A percentile compares a stretch with the other conserved stretches of the same genome.
phyloP scores from a whole-genome alignment of 2,888 invertebrate genomes.

The Dryadula phaetusa region DNA sequence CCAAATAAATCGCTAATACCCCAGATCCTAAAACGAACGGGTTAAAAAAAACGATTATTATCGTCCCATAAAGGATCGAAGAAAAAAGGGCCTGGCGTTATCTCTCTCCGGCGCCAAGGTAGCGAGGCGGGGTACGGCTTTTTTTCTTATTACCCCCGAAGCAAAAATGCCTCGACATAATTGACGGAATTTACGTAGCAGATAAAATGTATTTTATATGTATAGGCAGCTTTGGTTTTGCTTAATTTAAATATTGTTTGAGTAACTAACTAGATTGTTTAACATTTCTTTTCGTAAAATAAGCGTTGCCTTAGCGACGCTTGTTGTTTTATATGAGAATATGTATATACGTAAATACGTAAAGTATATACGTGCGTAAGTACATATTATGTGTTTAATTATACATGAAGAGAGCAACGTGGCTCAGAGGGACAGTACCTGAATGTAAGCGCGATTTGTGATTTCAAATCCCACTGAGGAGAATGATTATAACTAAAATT shows the following conservation, averaged over 20 bases:
- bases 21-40: constrained; percentile 48
- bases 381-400: too few species aligned
- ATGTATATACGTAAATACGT: too few species aligned
- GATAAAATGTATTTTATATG: constrained; percentile 64
- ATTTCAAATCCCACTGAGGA: too few species aligned
- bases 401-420: too few species aligned
- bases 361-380: too few species aligned
- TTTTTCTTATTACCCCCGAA: constrained; percentile 51
- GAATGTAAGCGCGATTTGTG: too few species aligned
- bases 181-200: constrained; percentile 74
- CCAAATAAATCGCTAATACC: constrained; percentile 30
- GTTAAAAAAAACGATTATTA: constrained; percentile 55
- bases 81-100: constrained; percentile 61
- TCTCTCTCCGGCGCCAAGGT: constrained; percentile 70
- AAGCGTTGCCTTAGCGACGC: too few species aligned
- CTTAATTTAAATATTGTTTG: constrained; percentile 18
- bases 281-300: background rate
- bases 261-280: background rate
- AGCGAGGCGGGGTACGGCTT: constrained; percentile 52
- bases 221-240: constrained; percentile 41
- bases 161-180: constrained; percentile 61
- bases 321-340: too few species aligned
- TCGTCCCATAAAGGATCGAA: constrained; percentile 61
- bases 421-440: too few species aligned
- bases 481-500: too few species aligned